Base-by-base conservation (phyloP, 2,888 invertebrate species). In the Asteroscopus sphinx region DNA sequence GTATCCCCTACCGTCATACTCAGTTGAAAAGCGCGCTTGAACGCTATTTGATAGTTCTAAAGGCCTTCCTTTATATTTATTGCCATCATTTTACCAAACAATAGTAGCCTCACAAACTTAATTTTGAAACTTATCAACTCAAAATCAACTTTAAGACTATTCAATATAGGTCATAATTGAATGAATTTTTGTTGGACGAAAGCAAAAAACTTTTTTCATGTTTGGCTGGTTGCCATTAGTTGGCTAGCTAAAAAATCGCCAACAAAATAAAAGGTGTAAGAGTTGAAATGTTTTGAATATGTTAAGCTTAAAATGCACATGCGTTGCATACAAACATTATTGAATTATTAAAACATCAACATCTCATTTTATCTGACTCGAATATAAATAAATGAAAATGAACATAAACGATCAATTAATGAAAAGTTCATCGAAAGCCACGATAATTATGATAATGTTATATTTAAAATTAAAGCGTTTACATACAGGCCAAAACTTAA, bases 61-160 rank as follows among this genome's bases (percentile, higher is more conserved):
- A 87, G 81, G 44, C 85, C 82, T 85, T 81, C 80, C 83, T 84
- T 82, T 87, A 88, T 86, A 90, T 90, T 91, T 90, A 92, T 90
- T 89, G 83, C 88, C 86, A 83, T 89, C 88, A 90, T 88, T 90
- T 89, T 85, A 83, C 85, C 88, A 88, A 88, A 91, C 89, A 90
- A 89, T 87, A 80, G 85, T 76, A 71, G 73, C 73, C 77, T 73
- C 64, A 62, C 82, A 73, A 85, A 82, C 72, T 72, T 79, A 79
- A 62, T 54, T 65, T 49, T 54, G 36, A 64, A 35, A 48, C 32
- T 54, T 26, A 60, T 44, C 62, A 70, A 59, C 25, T 54, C 40
- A 58, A 62, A 65, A 41, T 65, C 56, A 45, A 40, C 66, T 68
- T 73, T 83, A 78, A 61, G 12, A 13, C 64, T 47, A 69, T 11